These are phyloP conservation scores for Nebria salina DNA, from an alignment of 2,888 invertebrate genomes.

Conservation along the genomic window DNA sequence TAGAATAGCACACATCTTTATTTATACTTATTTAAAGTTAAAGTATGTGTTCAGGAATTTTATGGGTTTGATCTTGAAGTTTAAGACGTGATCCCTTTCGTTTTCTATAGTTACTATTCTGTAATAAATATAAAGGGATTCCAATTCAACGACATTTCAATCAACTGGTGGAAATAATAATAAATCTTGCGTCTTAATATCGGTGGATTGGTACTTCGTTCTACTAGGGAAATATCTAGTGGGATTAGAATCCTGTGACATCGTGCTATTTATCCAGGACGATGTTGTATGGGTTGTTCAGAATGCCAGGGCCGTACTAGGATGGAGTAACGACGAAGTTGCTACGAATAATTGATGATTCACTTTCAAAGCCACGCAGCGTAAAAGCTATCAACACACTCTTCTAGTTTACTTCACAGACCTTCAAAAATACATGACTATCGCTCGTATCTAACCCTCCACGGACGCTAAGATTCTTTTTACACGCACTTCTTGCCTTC, in stretches of 20 bases:
- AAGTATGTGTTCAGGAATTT: no score
- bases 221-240: not conserved
- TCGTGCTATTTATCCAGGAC: not conserved
- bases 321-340: slow-evolving; percentile 2
- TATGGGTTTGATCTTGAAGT: no score
- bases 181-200: no score
- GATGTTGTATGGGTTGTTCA: not conserved
- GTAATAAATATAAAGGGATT: no score
- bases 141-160: no score
- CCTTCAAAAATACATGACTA: slow-evolving; percentile 39
- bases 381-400: slow-evolving; percentile 23
- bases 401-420: slow-evolving; percentile 23
- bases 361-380: slow-evolving; percentile 19
- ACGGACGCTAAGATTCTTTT: slow-evolving; percentile 16
- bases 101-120: no score
- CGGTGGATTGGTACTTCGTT: no score
- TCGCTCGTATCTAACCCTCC: slow-evolving; percentile 19
- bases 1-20: no score
- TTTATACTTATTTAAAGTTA: no score
- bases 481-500: slow-evolving; percentile 24
- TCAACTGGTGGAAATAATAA: no score
- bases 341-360: slow-evolving; percentile 34
- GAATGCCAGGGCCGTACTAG: slow-evolving; percentile 8
- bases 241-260: not conserved
- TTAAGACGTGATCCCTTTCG: no score